Conservation (phyloP, 2,888 invertebrate species). For the Aphidius colemani region DNA sequence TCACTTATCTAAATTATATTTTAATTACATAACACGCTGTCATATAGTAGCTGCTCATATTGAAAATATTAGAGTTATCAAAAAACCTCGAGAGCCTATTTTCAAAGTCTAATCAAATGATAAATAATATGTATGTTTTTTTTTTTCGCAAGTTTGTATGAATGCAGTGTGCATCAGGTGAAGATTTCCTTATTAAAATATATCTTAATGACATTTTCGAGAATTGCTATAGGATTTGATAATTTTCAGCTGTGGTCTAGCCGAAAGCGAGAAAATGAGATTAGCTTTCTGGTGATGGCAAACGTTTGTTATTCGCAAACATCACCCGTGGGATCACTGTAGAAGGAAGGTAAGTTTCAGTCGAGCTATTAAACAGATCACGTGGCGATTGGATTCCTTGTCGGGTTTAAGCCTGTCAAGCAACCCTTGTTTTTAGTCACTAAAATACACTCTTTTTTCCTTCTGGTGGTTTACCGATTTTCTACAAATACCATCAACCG, state of each 20-base stretch:
- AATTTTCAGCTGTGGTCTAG: too few relatives aligned
- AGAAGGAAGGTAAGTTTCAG: constrained; percentile 48
- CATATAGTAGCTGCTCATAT: too few relatives aligned
- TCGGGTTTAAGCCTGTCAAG: constrained; percentile 36
- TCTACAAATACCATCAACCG: too few relatives aligned
- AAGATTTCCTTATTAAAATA: constrained; percentile 24
- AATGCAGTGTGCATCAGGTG: too few relatives aligned
- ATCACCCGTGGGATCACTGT: constrained; percentile 48
- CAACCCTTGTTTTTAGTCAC: constrained; percentile 23
- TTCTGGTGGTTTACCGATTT: constrained; percentile 39
- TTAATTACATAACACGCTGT: too few relatives aligned
- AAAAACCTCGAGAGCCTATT: too few relatives aligned
- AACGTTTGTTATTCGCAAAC: constrained; percentile 53
- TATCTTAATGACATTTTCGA: background rate
- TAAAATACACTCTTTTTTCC: constrained; percentile 32
- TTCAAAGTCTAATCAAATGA: too few relatives aligned
- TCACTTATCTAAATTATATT: too few relatives aligned
- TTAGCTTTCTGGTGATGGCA: constrained; percentile 29
- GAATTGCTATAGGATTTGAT: too few relatives aligned
- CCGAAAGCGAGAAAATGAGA: background rate
- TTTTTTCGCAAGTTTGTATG: too few relatives aligned
- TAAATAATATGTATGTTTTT: too few relatives aligned
- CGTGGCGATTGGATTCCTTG: constrained; percentile 58
- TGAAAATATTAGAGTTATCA: too few relatives aligned
- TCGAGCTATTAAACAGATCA: constrained; percentile 57